Percentiles rank a stretch among this genome's conserved stretches.
Evolutionary conservation across 2,113 vertebrate species (phyloP).

Genomic region (Aptenodytes patagonicus): DNA sequence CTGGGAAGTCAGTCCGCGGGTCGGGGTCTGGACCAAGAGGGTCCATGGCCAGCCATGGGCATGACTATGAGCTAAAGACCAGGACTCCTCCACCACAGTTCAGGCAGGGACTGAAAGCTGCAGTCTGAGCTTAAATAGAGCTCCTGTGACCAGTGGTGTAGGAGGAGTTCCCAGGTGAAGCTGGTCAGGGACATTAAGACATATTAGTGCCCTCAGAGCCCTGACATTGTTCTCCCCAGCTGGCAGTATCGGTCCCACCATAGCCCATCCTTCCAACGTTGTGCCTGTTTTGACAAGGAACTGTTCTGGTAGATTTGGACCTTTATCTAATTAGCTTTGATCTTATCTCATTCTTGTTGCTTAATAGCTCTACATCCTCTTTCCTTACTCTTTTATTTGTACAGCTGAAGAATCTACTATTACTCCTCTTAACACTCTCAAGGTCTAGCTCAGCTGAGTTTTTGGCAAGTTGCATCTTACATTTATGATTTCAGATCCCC

Average conservation of each 20-base stretch:
- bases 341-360: neutral
- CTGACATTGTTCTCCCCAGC: neutral
- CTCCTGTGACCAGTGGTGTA: neutral
- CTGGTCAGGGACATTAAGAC: neutral
- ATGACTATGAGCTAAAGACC: neutral
- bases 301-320: neutral
- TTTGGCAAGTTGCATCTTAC: neutral
- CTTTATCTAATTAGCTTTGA: neutral
- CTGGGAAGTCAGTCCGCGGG: too few relatives aligned
- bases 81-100: neutral
- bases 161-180: neutral
- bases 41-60: neutral
- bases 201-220: neutral
- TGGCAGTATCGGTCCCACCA: neutral
- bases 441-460: neutral
- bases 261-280: neutral
- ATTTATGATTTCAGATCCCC: neutral
- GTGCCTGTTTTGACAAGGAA: too few relatives aligned
- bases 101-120: neutral
- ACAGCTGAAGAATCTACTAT: neutral
- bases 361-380: neutral
- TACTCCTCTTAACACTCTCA: neutral
- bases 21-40: neutral
- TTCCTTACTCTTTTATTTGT: neutral
- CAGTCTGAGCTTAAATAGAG: neutral